Base-by-base conservation (phyloP, 2,888 invertebrate species). In the Latheticus oryzae region DNA sequence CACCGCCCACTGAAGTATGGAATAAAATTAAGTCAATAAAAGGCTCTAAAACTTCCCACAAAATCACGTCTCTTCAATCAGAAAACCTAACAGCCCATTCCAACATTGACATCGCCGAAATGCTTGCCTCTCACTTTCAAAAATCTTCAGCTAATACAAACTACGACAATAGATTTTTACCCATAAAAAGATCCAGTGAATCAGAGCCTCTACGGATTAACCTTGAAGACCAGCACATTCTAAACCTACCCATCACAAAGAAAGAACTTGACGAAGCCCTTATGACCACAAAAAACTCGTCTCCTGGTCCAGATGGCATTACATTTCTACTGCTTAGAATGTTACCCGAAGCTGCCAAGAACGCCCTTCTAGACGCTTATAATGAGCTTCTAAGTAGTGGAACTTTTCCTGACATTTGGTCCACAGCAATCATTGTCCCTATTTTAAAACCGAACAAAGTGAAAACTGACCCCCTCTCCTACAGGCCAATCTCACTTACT, bases 401-500 rank as follows among this genome's bases (percentile, higher is more conserved):
- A 2, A 16, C 28, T 33, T 60, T 54, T 21, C 58, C 55, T 21
- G n/a, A 7, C n/a, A 15, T 9, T 3, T 62, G 62, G 56, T 45
- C 19, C 12, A 17, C 54, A 28, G 42, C 53, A 7, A 45, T 55
- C 12, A 30, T 55, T 8, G 33, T 60, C 12, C 54, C 58, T 11
- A 53, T 58, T 3, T 24, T 13, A 7, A 60, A 62, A 45, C 19
- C 30, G 3, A 50, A 50, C 8, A 61, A 53, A 19, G n/a, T 15
- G 4, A 53, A 32, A 47, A 33, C 47, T 13, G 32, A 61, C 13
- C 43, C 60, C 19, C 17, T 35, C 23, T 47, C 35, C 5, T 62
- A 60, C 32, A 40, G 58, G 17, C 58, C 55, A n/a, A 59, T 59
- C 12, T 54, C 61, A 8, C 51, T 61, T 8, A 55, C 58, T 8